Conservation (phyloP, 2,797 vertebrate genomes). For the Amphiprion clarkii region DNA sequence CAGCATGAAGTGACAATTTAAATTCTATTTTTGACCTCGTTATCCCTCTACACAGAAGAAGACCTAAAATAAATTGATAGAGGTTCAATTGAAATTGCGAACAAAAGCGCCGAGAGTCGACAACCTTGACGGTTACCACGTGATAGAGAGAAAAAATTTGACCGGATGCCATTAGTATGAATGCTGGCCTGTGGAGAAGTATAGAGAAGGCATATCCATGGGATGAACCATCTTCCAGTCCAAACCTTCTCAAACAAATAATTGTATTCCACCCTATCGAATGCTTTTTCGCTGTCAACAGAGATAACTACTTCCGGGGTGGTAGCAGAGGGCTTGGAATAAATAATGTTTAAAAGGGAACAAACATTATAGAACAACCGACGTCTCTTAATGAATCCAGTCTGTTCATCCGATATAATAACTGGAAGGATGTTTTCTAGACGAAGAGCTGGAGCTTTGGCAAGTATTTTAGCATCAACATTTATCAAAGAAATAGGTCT, state of each 20-base stretch:
- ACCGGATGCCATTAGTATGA: neutral
- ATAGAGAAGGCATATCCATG: neutral
- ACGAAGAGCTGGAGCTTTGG: neutral
- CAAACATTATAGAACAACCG: neutral
- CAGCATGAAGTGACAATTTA: no score
- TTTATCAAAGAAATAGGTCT: constrained; percentile 13
- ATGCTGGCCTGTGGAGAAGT: neutral
- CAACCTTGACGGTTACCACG: neutral
- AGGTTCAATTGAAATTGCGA: no score
- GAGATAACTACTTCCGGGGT: neutral
- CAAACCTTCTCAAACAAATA: neutral
- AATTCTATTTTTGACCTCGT: no score
- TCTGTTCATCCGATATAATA: neutral
- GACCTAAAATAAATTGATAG: no score
- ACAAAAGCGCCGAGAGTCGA: no score
- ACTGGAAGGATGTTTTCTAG: neutral
- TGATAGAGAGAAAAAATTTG: neutral
- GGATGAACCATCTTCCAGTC: neutral
- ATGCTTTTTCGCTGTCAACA: neutral
- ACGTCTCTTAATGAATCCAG: neutral
- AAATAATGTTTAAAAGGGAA: neutral
- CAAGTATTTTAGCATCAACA: constrained; percentile 5
- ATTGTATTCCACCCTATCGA: neutral
- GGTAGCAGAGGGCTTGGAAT: neutral
- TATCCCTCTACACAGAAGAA: no score